Evolutionary conservation across 2,113 vertebrate species (phyloP).

Genomic region (Pteruthius melanotis): DNA sequence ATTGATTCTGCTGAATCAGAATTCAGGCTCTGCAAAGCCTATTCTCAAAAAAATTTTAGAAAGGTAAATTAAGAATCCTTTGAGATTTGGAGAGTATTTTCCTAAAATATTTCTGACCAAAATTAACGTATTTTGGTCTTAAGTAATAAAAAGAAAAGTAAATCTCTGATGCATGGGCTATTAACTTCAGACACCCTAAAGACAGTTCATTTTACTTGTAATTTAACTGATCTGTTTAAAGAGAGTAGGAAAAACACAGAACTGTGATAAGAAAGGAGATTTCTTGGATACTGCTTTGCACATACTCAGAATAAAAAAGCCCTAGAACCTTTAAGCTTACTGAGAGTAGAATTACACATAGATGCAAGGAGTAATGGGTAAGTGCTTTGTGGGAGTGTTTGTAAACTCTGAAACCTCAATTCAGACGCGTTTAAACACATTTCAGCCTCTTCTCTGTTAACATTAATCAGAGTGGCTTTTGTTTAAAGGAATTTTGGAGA

Average conservation of each 20-base stretch:
- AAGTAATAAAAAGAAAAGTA: background rate
- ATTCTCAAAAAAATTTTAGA: background rate
- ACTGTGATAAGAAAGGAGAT: background rate
- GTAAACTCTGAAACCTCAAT: background rate
- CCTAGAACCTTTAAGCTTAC: background rate
- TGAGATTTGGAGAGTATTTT: background rate
- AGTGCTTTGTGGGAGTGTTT: background rate
- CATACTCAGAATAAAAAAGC: background rate
- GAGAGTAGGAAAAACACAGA: background rate
- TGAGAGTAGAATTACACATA: background rate
- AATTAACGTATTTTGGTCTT: background rate
- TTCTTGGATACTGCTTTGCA: background rate
- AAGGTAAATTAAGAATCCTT: background rate
- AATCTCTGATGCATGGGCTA: background rate
- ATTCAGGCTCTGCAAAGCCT: background rate
- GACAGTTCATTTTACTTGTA: background rate
- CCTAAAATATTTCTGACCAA: background rate
- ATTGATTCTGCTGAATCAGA: conserved; percentile 10
- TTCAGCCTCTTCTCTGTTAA: background rate
- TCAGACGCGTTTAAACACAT: background rate
- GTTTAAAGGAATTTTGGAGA: background rate
- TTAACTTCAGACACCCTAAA: background rate
- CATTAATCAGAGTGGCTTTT: background rate
- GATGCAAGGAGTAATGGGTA: background rate
- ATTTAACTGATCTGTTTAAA: background rate